These are phyloP conservation scores for Chiridota heheva DNA, from an alignment of 35 echinoderm and acorn worm species.

Conservation along the genomic window DNA sequence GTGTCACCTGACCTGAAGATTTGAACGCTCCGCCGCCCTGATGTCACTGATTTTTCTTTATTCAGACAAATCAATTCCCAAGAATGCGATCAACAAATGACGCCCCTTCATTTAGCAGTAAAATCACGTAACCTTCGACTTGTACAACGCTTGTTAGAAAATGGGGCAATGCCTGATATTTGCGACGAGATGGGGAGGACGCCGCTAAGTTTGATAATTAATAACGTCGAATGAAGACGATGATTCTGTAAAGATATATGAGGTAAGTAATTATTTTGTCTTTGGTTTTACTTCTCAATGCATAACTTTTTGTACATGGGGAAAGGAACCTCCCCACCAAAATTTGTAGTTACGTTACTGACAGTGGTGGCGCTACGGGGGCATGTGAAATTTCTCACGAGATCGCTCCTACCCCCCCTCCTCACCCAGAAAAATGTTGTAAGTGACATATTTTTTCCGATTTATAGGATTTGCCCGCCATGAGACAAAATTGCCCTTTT, in stretches of 20 bases:
- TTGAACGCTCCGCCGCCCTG: too few relatives aligned
- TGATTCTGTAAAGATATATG: not conserved
- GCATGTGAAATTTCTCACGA: too few relatives aligned
- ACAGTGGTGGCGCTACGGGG: too few relatives aligned
- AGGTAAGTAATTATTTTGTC: constrained; percentile 2
- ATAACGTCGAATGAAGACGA: not conserved
- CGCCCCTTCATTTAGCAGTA: constrained; percentile 30
- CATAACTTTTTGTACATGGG: not conserved
- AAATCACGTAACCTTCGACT: not conserved
- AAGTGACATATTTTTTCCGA: too few relatives aligned
- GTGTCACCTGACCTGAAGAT: too few relatives aligned
- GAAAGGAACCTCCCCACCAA: not conserved
- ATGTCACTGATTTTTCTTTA: not conserved
- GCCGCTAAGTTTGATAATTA: not conserved
- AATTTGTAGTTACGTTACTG: not conserved
- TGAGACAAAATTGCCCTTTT: too few relatives aligned
- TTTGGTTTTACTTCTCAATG: not conserved
- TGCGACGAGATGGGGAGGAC: not conserved
- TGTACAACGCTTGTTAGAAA: not conserved
- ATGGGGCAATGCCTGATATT: not conserved
- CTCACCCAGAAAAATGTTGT: too few relatives aligned
- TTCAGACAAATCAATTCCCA: not conserved
- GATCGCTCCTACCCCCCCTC: too few relatives aligned
- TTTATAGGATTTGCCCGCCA: too few relatives aligned
- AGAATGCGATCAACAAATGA: not conserved